These are phyloP conservation scores for Cryptocheilus praepositus DNA, from an alignment of 2,888 invertebrate species.

Conservation along the genomic window DNA sequence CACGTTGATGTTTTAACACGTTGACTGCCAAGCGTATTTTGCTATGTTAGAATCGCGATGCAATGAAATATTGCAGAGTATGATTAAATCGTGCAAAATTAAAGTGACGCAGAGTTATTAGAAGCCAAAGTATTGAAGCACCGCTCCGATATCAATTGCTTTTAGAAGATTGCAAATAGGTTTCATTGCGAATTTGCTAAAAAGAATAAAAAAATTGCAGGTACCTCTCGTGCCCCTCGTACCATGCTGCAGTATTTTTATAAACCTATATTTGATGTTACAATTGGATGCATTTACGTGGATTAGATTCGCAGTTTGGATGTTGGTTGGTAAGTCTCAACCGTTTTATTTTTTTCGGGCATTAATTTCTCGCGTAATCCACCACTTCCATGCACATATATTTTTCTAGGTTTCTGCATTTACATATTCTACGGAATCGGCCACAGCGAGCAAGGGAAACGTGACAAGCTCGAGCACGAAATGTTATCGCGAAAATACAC, in stretches of 20 bases:
- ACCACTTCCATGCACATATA: not conserved
- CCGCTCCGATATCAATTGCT: too few species aligned
- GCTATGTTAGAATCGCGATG: too few species aligned
- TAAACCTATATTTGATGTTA: slow-evolving; percentile 94
- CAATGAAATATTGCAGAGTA: too few species aligned
- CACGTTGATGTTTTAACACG: too few species aligned
- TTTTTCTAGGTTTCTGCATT: slow-evolving; percentile 84
- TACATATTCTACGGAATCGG: slow-evolving; percentile 91
- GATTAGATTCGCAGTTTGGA: slow-evolving; percentile 92
- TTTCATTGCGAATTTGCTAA: too few species aligned
- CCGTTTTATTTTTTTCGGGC: not conserved
- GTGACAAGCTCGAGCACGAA: slow-evolving; percentile 56
- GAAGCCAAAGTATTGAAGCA: too few species aligned
- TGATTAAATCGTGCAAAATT: too few species aligned
- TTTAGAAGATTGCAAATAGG: too few species aligned
- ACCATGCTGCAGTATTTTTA: slow-evolving; percentile 89
- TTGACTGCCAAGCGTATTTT: too few species aligned
- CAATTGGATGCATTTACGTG: slow-evolving; percentile 90
- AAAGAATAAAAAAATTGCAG: too few species aligned
- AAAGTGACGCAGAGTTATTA: too few species aligned
- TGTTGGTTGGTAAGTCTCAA: slow-evolving; percentile 81
- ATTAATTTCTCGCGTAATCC: not conserved
- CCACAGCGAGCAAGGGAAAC: slow-evolving; percentile 82
- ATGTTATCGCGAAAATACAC: slow-evolving; percentile 54
- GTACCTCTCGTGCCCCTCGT: slow-evolving; percentile 91